phyloP scores from a whole-genome alignment of 2,888 invertebrate genomes.

The Palloptera scutellata region DNA sequence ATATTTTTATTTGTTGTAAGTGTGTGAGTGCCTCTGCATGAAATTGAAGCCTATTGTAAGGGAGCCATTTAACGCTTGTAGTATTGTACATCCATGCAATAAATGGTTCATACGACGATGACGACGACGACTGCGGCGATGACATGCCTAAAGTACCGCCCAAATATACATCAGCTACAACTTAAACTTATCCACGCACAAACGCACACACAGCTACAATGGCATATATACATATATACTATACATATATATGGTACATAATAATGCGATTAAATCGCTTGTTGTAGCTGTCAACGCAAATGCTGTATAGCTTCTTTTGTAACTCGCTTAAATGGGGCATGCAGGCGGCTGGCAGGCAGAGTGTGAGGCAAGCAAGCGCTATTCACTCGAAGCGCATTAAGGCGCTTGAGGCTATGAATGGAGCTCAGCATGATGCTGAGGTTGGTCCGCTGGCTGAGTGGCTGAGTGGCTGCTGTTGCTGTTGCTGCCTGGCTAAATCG shows the following conservation, averaged over 20 bases:
- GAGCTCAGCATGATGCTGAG: too few species aligned
- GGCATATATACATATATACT: not conserved
- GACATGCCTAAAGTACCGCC: not conserved
- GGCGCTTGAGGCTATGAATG: too few species aligned
- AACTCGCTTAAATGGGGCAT: slow-evolving; percentile 58
- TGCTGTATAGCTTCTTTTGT: slow-evolving; percentile 48
- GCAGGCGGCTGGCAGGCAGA: slow-evolving; percentile 29
- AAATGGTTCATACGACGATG: not conserved
- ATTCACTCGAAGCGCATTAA: too few species aligned
- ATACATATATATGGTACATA: too few species aligned
- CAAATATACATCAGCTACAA: not conserved
- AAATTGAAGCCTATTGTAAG: slow-evolving; percentile 22
- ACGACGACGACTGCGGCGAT: not conserved
- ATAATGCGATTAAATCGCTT: slow-evolving; percentile 59
- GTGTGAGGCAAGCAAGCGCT: not conserved
- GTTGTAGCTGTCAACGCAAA: slow-evolving; percentile 58
- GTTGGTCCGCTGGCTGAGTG: too few species aligned
- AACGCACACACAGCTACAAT: slow-evolving; percentile 11
- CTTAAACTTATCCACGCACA: not conserved
- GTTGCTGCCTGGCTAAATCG: too few species aligned
- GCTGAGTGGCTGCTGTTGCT: too few species aligned
- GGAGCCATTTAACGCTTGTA: not conserved
- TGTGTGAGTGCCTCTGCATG: slow-evolving; percentile 2
- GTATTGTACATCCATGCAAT: too few species aligned
- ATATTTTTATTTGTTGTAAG: slow-evolving; percentile 12